phyloP scores from a whole-genome alignment of 2,888 invertebrate species.

The Podotricha telesiphe region DNA sequence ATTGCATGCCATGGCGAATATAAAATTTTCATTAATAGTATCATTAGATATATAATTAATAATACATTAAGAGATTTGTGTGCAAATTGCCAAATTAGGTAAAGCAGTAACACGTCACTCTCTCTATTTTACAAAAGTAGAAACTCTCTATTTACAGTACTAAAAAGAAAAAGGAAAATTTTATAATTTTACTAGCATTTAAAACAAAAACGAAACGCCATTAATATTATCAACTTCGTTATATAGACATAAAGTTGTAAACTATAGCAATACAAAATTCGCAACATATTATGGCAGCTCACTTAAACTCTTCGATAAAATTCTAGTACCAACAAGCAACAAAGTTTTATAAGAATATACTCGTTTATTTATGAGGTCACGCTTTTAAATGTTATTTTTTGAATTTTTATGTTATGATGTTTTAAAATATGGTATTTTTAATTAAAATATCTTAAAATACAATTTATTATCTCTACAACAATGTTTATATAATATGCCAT shows the following conservation, averaged over 20 bases:
- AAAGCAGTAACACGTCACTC: no score
- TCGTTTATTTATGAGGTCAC: slow-evolving; percentile 3
- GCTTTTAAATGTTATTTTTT: slow-evolving; percentile 10
- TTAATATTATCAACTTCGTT: background rate
- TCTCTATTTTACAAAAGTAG: no score
- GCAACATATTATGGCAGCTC: slow-evolving; percentile 15
- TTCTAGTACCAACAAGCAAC: background rate
- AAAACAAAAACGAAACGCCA: background rate
- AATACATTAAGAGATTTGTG: no score
- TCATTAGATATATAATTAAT: no score
- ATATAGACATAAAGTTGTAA: slow-evolving; percentile 8
- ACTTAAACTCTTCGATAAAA: slow-evolving; percentile 18
- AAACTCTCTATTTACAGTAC: no score
- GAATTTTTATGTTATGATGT: background rate
- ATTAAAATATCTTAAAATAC: background rate
- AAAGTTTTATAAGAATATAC: slow-evolving; percentile 10
- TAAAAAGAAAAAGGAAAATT: no score
- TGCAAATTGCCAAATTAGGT: no score
- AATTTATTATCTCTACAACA: no score
- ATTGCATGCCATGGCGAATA: no score
- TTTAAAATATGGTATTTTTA: background rate
- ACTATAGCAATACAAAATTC: slow-evolving; percentile 17
- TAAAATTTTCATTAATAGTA: no score
- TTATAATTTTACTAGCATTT: no score
- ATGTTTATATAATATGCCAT: no score